A percentile compares a stretch with the other conserved stretches of the same genome.
These are phyloP conservation scores for Cyclura pinguis DNA, from an alignment of 2,797 vertebrate species.

Conservation along the genomic window DNA sequence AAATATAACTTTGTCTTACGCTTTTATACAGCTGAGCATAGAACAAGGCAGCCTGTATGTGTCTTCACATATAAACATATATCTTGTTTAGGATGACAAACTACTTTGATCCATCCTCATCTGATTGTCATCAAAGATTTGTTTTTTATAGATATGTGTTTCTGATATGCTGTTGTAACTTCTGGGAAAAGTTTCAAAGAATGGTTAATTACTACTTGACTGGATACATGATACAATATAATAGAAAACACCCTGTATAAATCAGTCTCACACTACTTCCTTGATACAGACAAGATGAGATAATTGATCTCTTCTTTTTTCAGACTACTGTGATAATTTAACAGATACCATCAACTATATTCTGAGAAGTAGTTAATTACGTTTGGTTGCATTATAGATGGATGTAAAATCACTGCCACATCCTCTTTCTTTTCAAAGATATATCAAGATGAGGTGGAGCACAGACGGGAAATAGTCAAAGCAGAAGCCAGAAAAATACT, in stretches of 20 bases:
- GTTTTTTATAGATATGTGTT: not conserved
- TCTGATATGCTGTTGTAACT: not conserved
- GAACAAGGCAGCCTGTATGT: not conserved
- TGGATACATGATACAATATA: not conserved
- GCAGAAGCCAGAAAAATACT: not conserved
- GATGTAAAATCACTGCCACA: not conserved
- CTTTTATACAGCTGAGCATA: not conserved
- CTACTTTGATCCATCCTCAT: not conserved
- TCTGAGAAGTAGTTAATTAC: conserved; percentile 33
- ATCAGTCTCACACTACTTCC: not conserved
- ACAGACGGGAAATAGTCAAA: not conserved
- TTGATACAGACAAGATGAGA: not conserved
- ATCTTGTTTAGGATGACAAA: not conserved
- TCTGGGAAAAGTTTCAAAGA: conserved; percentile 11
- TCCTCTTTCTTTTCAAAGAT: not conserved
- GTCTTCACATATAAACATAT: not conserved
- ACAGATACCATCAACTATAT: not conserved
- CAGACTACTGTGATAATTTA: conserved; percentile 11
- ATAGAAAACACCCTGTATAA: conserved; percentile 14
- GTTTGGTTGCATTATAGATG: not conserved
- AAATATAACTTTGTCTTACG: too few species aligned
- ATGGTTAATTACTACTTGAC: conserved; percentile 16
- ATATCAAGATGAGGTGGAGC: not conserved
- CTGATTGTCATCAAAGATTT: not conserved
- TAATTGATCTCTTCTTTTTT: not conserved